Evolutionary conservation across 2,797 vertebrate genomes (phyloP).

Genomic region (Limnodromus scolopaceus): DNA sequence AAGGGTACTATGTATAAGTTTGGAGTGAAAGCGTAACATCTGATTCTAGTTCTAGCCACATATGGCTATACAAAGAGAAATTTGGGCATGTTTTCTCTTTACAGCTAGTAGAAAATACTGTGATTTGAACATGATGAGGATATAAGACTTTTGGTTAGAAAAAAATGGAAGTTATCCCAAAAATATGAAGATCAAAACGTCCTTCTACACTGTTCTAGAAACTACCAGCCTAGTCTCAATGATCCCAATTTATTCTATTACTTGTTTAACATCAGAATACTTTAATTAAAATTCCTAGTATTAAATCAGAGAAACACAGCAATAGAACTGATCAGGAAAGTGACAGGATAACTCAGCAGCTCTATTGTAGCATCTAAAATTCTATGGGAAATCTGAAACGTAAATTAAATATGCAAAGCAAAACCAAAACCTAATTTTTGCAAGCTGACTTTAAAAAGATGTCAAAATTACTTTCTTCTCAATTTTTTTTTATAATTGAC

Average conservation of each 20-base stretch:
- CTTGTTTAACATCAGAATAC: not conserved
- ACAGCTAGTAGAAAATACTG: slow-evolving; percentile 13
- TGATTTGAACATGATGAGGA: not conserved
- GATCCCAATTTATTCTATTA: not conserved
- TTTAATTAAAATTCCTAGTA: not conserved
- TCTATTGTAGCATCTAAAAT: not conserved
- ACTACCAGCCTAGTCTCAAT: not conserved
- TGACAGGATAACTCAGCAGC: not conserved
- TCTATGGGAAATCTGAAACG: not conserved
- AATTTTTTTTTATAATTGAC: not conserved
- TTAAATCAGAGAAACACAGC: not conserved
- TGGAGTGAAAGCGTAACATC: slow-evolving; percentile 31
- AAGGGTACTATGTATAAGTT: not conserved
- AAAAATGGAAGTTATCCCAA: not conserved
- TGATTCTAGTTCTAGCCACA: slow-evolving; percentile 43
- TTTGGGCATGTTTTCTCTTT: not conserved
- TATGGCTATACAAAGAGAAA: not conserved
- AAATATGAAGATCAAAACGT: not conserved
- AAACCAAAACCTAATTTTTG: not conserved
- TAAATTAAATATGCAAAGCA: not conserved
- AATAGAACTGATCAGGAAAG: not conserved
- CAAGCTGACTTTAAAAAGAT: not conserved
- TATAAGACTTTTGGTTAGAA: not conserved
- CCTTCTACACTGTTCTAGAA: not conserved
- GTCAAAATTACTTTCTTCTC: not conserved